Evolutionary conservation across 2,113 vertebrate genomes (phyloP).

Genomic region (Caracal caracal): DNA sequence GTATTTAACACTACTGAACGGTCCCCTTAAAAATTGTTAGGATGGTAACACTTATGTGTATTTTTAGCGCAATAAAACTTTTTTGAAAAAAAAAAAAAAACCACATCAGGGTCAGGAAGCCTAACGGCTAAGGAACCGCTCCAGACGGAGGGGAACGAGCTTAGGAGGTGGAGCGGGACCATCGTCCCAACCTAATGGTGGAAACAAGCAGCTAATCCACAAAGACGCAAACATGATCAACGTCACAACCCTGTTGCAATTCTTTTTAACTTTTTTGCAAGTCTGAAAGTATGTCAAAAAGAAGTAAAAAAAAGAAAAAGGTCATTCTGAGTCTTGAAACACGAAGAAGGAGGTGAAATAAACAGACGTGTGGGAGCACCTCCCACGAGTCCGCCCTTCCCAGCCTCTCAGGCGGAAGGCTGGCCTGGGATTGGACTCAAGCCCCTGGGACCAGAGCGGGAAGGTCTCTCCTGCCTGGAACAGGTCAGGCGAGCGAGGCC

Average conservation of each 20-base stretch:
- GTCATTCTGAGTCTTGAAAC: not conserved
- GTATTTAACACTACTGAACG: accelerated
- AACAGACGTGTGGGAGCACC: no score
- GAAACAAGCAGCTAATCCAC: accelerated
- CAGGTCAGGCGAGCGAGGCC: not conserved
- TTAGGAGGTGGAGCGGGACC: no score
- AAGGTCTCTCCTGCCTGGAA: not conserved
- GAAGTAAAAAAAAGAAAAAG: not conserved
- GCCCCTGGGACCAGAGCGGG: not conserved
- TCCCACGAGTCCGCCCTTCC: not conserved
- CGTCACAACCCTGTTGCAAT: not conserved
- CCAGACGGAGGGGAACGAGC: accelerated
- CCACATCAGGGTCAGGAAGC: not conserved
- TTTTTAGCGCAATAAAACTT: not conserved
- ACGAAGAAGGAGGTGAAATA: not conserved
- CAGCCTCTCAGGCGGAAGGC: accelerated
- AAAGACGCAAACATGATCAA: not conserved
- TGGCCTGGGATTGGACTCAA: not conserved
- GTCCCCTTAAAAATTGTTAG: not conserved
- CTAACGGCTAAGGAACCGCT: not conserved
- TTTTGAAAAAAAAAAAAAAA: not conserved
- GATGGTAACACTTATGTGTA: no score
- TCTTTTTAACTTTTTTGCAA: not conserved
- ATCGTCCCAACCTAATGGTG: accelerated
- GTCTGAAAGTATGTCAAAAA: not conserved